These are phyloP conservation scores for Calypte anna DNA, from an alignment of 2,113 vertebrate species.

Conservation along the genomic window DNA sequence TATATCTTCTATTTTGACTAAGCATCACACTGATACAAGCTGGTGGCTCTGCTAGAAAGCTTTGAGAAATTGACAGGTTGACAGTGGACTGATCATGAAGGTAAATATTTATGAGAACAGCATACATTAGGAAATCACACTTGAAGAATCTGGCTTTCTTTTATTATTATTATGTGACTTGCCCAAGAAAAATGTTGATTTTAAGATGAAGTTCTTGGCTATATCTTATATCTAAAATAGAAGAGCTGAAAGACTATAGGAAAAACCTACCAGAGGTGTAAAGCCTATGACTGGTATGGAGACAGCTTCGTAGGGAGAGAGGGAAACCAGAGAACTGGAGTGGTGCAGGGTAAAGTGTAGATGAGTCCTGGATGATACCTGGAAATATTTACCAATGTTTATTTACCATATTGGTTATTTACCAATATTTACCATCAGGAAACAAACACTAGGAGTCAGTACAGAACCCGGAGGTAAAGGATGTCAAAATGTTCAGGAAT, in stretches of 20 bases:
- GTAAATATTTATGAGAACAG: background rate
- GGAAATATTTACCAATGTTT: too few species aligned
- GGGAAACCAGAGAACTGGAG: background rate
- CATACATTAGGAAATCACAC: background rate
- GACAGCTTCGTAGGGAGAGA: background rate
- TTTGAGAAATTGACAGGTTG: background rate
- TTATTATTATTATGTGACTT: background rate
- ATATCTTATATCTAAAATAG: background rate
- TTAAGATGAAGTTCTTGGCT: background rate
- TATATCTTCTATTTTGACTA: background rate
- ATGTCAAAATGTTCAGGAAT: background rate
- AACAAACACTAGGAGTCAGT: background rate
- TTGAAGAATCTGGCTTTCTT: background rate
- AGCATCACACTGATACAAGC: background rate
- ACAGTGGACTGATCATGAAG: background rate
- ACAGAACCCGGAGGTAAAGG: background rate
- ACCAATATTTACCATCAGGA: too few species aligned
- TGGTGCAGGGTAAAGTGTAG: rapidly evolving
- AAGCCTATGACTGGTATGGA: background rate
- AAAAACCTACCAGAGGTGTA: background rate
- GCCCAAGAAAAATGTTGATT: background rate
- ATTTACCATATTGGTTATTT: too few species aligned
- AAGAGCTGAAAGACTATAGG: background rate
- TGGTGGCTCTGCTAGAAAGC: background rate
- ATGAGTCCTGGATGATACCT: background rate